A percentile compares a stretch with the other conserved stretches of the same genome.
phyloP scores from a whole-genome alignment of 2,888 invertebrate species.

The Apotomis turbidana region DNA sequence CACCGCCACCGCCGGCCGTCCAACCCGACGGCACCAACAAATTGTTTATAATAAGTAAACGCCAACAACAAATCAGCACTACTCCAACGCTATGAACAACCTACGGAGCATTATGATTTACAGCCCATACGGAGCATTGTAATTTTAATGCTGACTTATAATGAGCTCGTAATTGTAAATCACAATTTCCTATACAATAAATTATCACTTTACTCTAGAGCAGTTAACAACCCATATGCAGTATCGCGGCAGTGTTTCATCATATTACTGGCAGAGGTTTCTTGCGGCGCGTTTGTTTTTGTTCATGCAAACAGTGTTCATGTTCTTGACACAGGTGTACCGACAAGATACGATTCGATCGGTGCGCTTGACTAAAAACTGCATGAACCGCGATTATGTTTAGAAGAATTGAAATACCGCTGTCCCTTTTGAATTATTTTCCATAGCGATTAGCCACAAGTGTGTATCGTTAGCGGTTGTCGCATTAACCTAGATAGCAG shows the following conservation, averaged over 20 bases:
- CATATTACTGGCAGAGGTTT: slow-evolving; percentile 15
- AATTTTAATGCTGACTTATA: slow-evolving; percentile 18
- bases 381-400: slow-evolving; percentile 50
- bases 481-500: slow-evolving; percentile 50
- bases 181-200: slow-evolving; percentile 11
- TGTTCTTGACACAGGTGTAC: slow-evolving; percentile 75
- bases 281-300: slow-evolving; percentile 42
- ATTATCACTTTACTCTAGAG: slow-evolving; percentile 33
- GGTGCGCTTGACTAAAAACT: slow-evolving; percentile 47
- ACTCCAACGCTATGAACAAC: slow-evolving; percentile 5
- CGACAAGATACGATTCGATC: slow-evolving; percentile 62
- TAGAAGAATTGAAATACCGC: slow-evolving; percentile 1
- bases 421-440: slow-evolving; percentile 14
- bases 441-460: slow-evolving; percentile 19
- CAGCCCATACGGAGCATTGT: slow-evolving; percentile 2
- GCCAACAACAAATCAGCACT: slow-evolving; percentile 9
- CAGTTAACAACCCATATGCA: slow-evolving; percentile 6
- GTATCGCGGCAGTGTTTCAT: slow-evolving; percentile 17
- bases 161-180: slow-evolving; percentile 24
- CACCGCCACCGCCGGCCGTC: slow-evolving; percentile 56
- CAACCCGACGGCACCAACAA: slow-evolving; percentile 55
- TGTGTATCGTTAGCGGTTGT: slow-evolving; percentile 50
- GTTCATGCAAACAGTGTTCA: slow-evolving; percentile 61
- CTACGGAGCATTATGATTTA: slow-evolving; percentile 21
- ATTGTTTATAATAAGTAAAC: slow-evolving; percentile 13